Conservation (phyloP, 2,888 invertebrate species). For the Hyposoter dolosus region DNA sequence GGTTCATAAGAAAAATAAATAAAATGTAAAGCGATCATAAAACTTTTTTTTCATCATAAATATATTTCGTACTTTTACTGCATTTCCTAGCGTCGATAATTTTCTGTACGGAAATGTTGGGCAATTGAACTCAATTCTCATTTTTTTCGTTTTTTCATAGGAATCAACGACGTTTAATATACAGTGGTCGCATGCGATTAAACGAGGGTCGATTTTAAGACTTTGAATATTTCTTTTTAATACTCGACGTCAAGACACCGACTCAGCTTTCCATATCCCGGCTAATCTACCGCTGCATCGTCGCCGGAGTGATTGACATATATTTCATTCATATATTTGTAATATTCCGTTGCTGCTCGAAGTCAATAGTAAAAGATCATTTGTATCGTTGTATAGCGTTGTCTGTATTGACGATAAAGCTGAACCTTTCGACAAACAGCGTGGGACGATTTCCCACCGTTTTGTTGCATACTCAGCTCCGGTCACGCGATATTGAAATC, state of each 20-base stretch:
- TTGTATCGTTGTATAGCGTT: conserved; percentile 69
- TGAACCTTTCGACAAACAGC: conserved; percentile 77
- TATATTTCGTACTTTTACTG: not conserved
- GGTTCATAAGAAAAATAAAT: not conserved
- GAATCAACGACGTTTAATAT: not conserved
- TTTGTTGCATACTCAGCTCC: conserved; percentile 56
- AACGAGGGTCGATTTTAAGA: not conserved
- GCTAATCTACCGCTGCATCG: conserved; percentile 5
- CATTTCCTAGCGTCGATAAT: not conserved
- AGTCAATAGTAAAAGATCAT: conserved; percentile 58
- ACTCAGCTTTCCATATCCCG: not conserved
- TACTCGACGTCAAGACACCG: not conserved
- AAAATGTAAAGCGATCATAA: not conserved
- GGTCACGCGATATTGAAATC: conserved; percentile 79
- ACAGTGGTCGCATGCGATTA: not conserved
- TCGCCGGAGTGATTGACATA: not conserved
- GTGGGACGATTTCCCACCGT: conserved; percentile 69
- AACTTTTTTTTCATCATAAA: not conserved
- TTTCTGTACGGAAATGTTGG: not conserved
- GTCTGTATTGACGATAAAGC: conserved; percentile 79
- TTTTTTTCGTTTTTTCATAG: not conserved
- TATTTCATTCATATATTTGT: conserved; percentile 19
- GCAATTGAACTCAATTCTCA: not conserved
- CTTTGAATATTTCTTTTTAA: not conserved
- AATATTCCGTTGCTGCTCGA: conserved; percentile 46